Evolutionary conservation across 2,888 invertebrate species (phyloP).

Genomic region (Epinotia demarniana): DNA sequence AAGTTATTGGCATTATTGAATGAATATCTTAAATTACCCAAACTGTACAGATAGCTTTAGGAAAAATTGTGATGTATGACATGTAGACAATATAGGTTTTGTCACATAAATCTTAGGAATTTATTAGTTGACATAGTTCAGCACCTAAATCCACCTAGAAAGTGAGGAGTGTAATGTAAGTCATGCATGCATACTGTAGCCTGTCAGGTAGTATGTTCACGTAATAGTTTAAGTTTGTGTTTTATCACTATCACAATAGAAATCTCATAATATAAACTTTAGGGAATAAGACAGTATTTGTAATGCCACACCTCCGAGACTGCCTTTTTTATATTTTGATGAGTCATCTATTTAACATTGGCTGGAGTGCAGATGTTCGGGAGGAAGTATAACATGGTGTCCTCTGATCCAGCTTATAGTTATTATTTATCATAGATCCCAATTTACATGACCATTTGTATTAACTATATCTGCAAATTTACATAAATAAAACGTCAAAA

Average conservation of each 20-base stretch:
- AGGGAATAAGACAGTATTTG: conserved; percentile 82
- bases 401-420: conserved; percentile 74
- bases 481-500: conserved; percentile 84
- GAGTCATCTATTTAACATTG: conserved; percentile 76
- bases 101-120: conserved; percentile 81
- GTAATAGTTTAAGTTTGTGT: conserved; percentile 80
- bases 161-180: conserved; percentile 72
- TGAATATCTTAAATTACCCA: conserved; percentile 71
- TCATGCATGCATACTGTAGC: conserved; percentile 80
- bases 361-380: conserved; percentile 66
- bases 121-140: conserved; percentile 78
- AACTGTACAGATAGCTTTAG: conserved; percentile 83
- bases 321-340: conserved; percentile 82
- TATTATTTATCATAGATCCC: conserved; percentile 81
- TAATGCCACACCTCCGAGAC: conserved; percentile 83
- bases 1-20: conserved; percentile 68
- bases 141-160: conserved; percentile 77
- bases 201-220: conserved; percentile 78
- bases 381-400: conserved; percentile 69
- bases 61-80: conserved; percentile 85
- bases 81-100: conserved; percentile 85
- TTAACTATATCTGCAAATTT: conserved; percentile 85
- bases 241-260: conserved; percentile 82
- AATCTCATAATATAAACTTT: conserved; percentile 82
- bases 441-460: conserved; percentile 85